Conservation (phyloP, 1,140 invertebrate genomes). For the Drosophila ananassae region DNA sequence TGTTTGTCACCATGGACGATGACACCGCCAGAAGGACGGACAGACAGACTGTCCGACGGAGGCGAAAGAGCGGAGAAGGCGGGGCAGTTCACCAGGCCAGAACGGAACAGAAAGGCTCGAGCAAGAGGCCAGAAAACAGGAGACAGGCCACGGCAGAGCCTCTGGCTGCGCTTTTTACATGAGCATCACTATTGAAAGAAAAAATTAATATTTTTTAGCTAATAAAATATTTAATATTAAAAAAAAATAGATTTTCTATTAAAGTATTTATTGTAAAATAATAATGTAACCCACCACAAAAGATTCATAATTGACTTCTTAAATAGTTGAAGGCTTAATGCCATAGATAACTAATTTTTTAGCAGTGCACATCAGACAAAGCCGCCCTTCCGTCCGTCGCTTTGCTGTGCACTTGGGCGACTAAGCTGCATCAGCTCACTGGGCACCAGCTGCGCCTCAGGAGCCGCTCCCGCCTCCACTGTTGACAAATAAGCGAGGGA, state of each 20-base stretch:
- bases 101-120: slow-evolving; percentile 19
- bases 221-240: background rate
- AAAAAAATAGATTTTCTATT: background rate
- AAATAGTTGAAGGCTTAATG: no score
- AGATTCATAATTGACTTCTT: no score
- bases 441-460: slow-evolving; percentile 55
- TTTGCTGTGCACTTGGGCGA: slow-evolving; percentile 75
- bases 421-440: slow-evolving; percentile 71
- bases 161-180: slow-evolving; percentile 74
- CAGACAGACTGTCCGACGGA: slow-evolving; percentile 21
- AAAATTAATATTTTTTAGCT: slow-evolving; percentile 2
- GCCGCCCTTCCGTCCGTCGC: slow-evolving; percentile 28
- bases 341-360: background rate
- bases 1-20: slow-evolving; percentile 81
- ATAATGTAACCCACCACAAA: no score
- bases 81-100: slow-evolving; percentile 16
- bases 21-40: slow-evolving; percentile 51
- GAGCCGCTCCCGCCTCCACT: slow-evolving; percentile 19
- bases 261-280: no score
- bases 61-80: background rate
- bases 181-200: slow-evolving; percentile 25
- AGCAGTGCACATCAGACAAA: slow-evolving; percentile 47
- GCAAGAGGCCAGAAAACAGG: slow-evolving; percentile 19
- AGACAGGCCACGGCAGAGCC: slow-evolving; percentile 52
- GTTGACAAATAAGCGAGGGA: slow-evolving; percentile 57